Conservation (phyloP, 2,888 invertebrate genomes). For the Polydesmus complanatus region DNA sequence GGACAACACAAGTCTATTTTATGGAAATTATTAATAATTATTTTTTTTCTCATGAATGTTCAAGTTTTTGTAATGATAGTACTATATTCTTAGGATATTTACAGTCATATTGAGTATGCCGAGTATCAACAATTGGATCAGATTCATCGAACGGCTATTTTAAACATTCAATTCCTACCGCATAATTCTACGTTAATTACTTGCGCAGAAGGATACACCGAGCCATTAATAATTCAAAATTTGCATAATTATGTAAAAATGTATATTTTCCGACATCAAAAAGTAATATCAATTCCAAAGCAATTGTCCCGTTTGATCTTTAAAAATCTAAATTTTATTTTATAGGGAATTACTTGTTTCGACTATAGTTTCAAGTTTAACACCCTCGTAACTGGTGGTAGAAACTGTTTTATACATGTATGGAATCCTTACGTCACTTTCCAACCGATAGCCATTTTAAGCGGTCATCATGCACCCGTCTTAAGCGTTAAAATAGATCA, state of each 20-base stretch:
- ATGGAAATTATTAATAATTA: not conserved
- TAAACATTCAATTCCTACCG: not conserved
- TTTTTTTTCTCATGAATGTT: too few species aligned
- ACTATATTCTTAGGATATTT: conserved; percentile 1
- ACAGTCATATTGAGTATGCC: not conserved
- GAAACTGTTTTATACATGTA: conserved; percentile 56
- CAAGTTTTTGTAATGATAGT: not conserved
- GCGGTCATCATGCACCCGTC: conserved; percentile 57
- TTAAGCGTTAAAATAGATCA: conserved; percentile 52
- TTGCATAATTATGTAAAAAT: not conserved
- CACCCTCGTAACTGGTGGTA: conserved; percentile 44
- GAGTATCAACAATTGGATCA: not conserved
- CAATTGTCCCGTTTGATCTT: conserved; percentile 33
- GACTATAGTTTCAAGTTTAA: conserved; percentile 30
- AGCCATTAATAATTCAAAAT: conserved; percentile 2
- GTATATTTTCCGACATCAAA: conserved; percentile 3
- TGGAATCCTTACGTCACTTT: conserved; percentile 68
- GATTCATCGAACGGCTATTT: not conserved
- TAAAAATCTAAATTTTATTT: conserved; percentile 27
- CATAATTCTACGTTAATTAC: not conserved
- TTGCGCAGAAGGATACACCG: not conserved
- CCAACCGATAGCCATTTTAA: conserved; percentile 46
- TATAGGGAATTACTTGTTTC: conserved; percentile 36
- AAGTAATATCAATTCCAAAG: conserved; percentile 33
- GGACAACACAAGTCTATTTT: not conserved